phyloP scores from a whole-genome alignment of 2,888 invertebrate species.

The Metalampra italica region DNA sequence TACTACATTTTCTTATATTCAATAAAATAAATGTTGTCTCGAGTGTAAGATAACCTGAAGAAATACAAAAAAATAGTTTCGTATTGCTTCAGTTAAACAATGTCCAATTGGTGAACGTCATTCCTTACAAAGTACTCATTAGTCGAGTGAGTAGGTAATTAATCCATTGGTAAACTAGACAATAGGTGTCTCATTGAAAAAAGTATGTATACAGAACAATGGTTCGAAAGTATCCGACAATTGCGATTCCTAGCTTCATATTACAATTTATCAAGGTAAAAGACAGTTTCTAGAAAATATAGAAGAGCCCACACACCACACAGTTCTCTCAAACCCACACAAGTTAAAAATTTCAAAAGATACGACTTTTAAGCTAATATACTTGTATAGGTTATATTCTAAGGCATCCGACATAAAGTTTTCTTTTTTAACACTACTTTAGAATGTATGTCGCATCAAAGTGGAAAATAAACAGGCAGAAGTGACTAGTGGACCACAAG shows the following conservation, averaged over 20 bases:
- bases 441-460: slow-evolving; percentile 21
- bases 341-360: slow-evolving; percentile 25
- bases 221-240: slow-evolving; percentile 40
- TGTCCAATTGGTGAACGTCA: slow-evolving; percentile 57
- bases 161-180: slow-evolving; percentile 18
- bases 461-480: slow-evolving; percentile 26
- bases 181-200: slow-evolving; percentile 38
- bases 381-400: slow-evolving; percentile 16
- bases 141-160: slow-evolving; percentile 1
- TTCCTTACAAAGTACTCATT: slow-evolving; percentile 13
- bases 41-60: slow-evolving; percentile 19
- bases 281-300: slow-evolving; percentile 5
- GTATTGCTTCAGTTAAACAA: slow-evolving; percentile 42
- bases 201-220: slow-evolving; percentile 40
- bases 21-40: slow-evolving; percentile 17
- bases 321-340: slow-evolving; percentile 19
- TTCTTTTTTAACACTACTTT: slow-evolving; percentile 15
- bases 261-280: slow-evolving; percentile 9
- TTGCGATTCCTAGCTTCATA: slow-evolving; percentile 17
- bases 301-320: slow-evolving; percentile 6
- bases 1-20: slow-evolving; percentile 30
- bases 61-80: slow-evolving; percentile 17
- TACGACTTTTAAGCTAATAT: slow-evolving; percentile 13
- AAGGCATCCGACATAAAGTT: slow-evolving; percentile 26
- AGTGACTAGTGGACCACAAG: slow-evolving; percentile 40